phyloP scores from a whole-genome alignment of 2,797 vertebrate species.

The Pogonophryne albipinna region DNA sequence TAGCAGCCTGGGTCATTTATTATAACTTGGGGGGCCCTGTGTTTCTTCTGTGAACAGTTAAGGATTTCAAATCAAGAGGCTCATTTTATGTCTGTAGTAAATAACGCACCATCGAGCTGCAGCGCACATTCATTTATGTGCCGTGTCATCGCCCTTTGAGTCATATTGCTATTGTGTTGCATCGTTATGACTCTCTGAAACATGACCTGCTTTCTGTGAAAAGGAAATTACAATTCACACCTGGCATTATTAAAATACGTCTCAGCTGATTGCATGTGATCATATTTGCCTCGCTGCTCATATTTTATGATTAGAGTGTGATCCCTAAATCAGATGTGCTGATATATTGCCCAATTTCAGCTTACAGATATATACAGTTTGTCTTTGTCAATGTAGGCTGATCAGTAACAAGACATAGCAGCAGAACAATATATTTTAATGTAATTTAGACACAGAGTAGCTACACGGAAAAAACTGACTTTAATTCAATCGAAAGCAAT shows the following conservation, averaged over 20 bases:
- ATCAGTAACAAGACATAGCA: background rate
- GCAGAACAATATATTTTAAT: too few species aligned
- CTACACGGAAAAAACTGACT: too few species aligned
- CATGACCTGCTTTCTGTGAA: constrained; percentile 37
- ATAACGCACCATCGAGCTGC: constrained; percentile 37
- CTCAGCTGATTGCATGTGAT: constrained; percentile 20
- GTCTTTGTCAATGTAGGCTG: background rate
- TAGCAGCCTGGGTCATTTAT: constrained; percentile 49
- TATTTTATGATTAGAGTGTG: constrained; percentile 1
- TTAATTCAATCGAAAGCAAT: too few species aligned
- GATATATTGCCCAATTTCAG: background rate
- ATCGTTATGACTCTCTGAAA: constrained; percentile 43
- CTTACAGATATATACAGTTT: background rate
- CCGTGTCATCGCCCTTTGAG: constrained; percentile 43
- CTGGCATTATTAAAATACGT: constrained; percentile 39
- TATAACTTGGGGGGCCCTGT: constrained; percentile 35
- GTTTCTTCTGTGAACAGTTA: constrained; percentile 27
- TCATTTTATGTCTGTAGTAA: constrained; percentile 35
- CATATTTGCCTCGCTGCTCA: constrained; percentile 22
- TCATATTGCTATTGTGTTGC: constrained; percentile 26
- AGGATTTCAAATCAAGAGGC: constrained; percentile 40
- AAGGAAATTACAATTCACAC: constrained; percentile 48
- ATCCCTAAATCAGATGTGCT: background rate
- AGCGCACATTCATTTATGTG: constrained; percentile 31
- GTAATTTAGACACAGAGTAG: too few species aligned